Evolutionary conservation across 2,888 invertebrate species (phyloP), one percentile per base, ranked within the genome.

Genomic region (Oeneis ivallda): DNA sequence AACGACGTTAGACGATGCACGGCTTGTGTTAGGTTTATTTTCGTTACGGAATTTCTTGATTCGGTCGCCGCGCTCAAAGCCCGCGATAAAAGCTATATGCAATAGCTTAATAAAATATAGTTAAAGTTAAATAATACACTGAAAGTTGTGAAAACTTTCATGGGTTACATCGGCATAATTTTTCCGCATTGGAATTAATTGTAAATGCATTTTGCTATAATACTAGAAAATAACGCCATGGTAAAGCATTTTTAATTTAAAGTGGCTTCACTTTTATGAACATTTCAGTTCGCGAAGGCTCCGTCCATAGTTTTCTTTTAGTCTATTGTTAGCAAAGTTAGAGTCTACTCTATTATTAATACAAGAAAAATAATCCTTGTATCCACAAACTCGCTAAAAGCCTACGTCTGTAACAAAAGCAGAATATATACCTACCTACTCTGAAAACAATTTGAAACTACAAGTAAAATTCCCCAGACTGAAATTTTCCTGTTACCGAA

Each of bases 371-470:
- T 37, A 54, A 54, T 54, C 15, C 37, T 54, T 17, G 37, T 39
- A 54, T 15, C 37, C 15, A 54, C 54, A 54, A 52, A 54, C 54
- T 39, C 10, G 15, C 11, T 17, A 54, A 39, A 39, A 15, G 54
- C 54, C 54, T 37, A 37, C 54, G 54, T 7, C 37, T 37, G 37
- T 3, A 9, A 15, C 37, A 17, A 10, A 15, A 53, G 15, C 52
- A 9, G 45, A 45, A 45, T 43, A 47, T 47, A 17, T 47, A 17
- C n/a, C n/a, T n/a, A n/a, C n/a, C n/a, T n/a, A n/a, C 15, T 47
- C 17, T 54, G 15, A 54, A 53, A 54, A 54, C 17, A 52, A 34
- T 39, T 54, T 37, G 54, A 37, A 54, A 54, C 54, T 17, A 17
- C 17, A 15, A 17, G 17, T 54, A 39, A 39, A 54, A n/a, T 53